Percentiles rank a stretch among this genome's conserved stretches.
Conservation (phyloP, 2,113 vertebrate species). For the Plecturocebus donacophilus region DNA sequence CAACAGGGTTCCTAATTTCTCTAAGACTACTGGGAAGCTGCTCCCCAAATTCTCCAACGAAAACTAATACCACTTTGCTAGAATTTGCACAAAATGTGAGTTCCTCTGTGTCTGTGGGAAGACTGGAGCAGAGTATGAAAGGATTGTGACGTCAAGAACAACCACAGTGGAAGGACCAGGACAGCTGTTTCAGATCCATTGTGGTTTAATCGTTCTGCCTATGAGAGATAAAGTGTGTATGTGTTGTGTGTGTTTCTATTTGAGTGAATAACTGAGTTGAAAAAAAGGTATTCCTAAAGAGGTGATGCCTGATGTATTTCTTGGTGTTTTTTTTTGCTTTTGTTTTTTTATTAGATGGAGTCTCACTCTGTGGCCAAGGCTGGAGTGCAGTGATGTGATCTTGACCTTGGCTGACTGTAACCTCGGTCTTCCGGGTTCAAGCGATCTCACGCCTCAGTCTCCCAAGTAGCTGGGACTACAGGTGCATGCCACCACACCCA, state of each 20-base stretch:
- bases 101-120: not conserved
- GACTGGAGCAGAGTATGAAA: not conserved
- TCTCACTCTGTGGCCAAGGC: too few relatives aligned
- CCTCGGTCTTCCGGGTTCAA: too few relatives aligned
- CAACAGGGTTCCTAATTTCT: not conserved
- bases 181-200: rapidly evolving
- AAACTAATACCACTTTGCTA: not conserved
- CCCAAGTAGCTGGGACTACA: too few relatives aligned
- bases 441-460: too few relatives aligned
- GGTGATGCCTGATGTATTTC: too few relatives aligned
- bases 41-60: not conserved
- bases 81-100: not conserved
- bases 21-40: rapidly evolving
- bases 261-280: not conserved
- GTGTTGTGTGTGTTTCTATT: not conserved
- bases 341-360: too few relatives aligned
- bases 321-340: too few relatives aligned
- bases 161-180: rapidly evolving
- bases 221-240: too few relatives aligned
- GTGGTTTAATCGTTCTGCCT: rapidly evolving
- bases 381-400: too few relatives aligned
- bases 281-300: not conserved
- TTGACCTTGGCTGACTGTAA: too few relatives aligned
- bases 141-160: too few relatives aligned
- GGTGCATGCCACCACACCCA: too few relatives aligned